Evolutionary conservation across 2,888 invertebrate species (phyloP).

Genomic region (Protophormia terraenovae): DNA sequence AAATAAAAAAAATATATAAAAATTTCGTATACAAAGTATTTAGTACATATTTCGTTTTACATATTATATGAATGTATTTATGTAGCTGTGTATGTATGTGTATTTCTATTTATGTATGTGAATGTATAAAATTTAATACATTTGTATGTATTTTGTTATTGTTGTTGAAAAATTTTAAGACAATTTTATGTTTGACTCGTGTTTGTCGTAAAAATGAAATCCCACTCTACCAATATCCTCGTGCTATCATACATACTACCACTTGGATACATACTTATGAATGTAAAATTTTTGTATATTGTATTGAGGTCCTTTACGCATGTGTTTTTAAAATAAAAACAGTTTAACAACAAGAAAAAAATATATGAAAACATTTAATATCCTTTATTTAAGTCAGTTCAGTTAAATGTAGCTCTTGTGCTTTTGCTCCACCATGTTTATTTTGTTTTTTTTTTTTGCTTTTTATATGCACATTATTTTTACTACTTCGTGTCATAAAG

Average conservation of each 20-base stretch:
- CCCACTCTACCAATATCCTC: constrained; percentile 32
- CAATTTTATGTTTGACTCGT: constrained; percentile 62
- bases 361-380: constrained; percentile 46
- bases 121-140: constrained; percentile 59
- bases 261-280: background rate
- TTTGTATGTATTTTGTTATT: constrained; percentile 50
- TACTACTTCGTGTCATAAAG: constrained; percentile 64
- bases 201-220: constrained; percentile 67
- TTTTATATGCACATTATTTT: constrained; percentile 20
- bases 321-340: constrained; percentile 37
- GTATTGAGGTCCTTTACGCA: constrained; percentile 45
- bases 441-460: background rate
- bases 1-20: background rate
- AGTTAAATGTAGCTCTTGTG: background rate
- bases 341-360: constrained; percentile 39
- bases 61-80: background rate
- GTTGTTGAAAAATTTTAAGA: constrained; percentile 44
- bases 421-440: background rate
- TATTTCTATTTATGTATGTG: too few species aligned
- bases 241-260: background rate
- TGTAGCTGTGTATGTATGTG: background rate
- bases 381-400: constrained; percentile 46
- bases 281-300: constrained; percentile 33
- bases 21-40: constrained; percentile 28
- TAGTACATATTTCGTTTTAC: constrained; percentile 23